These are phyloP conservation scores for Cheilosia pagana DNA, from an alignment of 2,888 invertebrate genomes.

Conservation along the genomic window DNA sequence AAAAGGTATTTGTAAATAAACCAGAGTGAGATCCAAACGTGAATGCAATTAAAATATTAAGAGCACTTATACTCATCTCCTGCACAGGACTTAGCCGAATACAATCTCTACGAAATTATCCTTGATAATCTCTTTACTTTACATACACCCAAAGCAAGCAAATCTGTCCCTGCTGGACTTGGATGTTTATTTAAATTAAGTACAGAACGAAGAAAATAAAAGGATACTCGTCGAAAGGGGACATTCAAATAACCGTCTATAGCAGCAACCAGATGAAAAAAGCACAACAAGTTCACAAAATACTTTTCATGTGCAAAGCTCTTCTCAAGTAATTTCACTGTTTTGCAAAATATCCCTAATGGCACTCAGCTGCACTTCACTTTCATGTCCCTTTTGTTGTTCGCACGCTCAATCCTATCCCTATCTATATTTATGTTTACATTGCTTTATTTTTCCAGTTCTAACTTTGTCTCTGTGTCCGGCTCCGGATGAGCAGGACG, in stretches of 20 bases:
- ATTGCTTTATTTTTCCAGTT: background rate
- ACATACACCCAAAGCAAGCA: conserved; percentile 1
- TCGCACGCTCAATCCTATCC: conserved; percentile 14
- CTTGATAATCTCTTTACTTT: background rate
- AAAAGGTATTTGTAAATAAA: no score
- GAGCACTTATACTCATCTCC: no score
- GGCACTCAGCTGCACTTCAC: conserved; percentile 50
- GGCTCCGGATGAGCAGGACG: background rate
- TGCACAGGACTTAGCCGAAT: no score
- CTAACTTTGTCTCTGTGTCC: background rate
- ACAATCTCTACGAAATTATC: no score
- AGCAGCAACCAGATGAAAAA: background rate
- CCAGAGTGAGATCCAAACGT: no score
- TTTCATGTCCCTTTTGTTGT: conserved; percentile 60
- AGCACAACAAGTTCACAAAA: background rate
- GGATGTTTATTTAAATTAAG: conserved; percentile 50
- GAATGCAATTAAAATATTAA: no score
- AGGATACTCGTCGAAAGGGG: conserved; percentile 20
- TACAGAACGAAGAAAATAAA: conserved; percentile 1
- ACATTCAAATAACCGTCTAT: background rate
- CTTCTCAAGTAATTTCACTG: conserved; percentile 51
- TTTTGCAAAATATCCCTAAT: conserved; percentile 64
- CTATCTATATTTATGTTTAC: background rate
- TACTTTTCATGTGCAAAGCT: conserved; percentile 28
- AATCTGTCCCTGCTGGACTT: conserved; percentile 30